phyloP scores from a whole-genome alignment of 2,113 vertebrate species.

The Acanthisitta chloris region DNA sequence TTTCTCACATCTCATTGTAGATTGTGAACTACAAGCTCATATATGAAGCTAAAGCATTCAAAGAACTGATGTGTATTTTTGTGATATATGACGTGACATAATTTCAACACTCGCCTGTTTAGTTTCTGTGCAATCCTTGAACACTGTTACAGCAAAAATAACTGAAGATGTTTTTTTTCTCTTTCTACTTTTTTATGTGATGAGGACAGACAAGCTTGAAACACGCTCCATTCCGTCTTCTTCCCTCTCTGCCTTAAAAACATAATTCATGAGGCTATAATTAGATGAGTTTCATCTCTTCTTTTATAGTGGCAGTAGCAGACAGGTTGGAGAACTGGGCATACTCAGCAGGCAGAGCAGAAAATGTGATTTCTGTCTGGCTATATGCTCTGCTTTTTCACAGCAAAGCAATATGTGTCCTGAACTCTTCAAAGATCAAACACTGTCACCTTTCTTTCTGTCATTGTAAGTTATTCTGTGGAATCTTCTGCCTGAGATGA shows the following conservation, averaged over 20 bases:
- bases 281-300: neutral
- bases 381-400: neutral
- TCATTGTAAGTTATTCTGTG: neutral
- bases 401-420: neutral
- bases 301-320: neutral
- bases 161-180: rapidly evolving
- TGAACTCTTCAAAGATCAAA: neutral
- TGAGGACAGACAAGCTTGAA: neutral
- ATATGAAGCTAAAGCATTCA: neutral
- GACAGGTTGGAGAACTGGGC: neutral
- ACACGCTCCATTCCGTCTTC: neutral
- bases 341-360: neutral
- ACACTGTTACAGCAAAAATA: neutral
- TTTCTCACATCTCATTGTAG: neutral
- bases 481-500: neutral
- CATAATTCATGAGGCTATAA: neutral
- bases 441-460: neutral
- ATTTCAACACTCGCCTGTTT: neutral
- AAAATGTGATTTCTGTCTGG: neutral
- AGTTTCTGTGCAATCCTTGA: neutral
- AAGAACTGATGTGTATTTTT: neutral
- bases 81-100: neutral
- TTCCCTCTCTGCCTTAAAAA: neutral
- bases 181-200: neutral
- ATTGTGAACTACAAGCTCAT: neutral